These are phyloP conservation scores for Euzophera pinguis DNA, from an alignment of 2,888 invertebrate species.

Conservation along the genomic window DNA sequence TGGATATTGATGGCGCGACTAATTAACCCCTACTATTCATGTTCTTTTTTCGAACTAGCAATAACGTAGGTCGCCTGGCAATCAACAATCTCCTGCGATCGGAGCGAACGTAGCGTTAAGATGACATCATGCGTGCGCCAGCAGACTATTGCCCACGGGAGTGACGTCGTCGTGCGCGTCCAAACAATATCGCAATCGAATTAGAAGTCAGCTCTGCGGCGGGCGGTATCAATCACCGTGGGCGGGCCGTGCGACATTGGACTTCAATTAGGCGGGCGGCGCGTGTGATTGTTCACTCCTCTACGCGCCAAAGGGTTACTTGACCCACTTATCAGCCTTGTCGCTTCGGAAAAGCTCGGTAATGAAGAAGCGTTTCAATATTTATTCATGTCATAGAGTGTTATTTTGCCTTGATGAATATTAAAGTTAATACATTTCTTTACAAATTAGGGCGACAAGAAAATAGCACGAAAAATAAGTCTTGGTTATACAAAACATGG, in stretches of 20 bases:
- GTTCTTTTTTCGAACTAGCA: conserved; percentile 43
- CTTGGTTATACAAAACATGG: too few relatives aligned
- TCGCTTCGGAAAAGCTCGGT: conserved; percentile 49
- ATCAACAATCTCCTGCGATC: conserved; percentile 40
- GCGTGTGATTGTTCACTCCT: conserved; percentile 72
- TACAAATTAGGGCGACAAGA: too few relatives aligned
- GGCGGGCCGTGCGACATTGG: conserved; percentile 76
- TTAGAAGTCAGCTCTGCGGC: conserved; percentile 60
- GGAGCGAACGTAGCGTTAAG: conserved; percentile 40
- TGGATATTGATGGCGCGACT: conserved; percentile 76
- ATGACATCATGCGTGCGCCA: conserved; percentile 53
- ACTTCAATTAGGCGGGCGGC: conserved; percentile 78
- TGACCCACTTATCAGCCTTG: conserved; percentile 71
- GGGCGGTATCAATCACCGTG: conserved; percentile 76
- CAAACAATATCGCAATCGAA: conserved; percentile 73
- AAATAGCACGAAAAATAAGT: too few relatives aligned
- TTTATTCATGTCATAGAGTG: conserved; percentile 28
- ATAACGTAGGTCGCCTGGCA: conserved; percentile 39
- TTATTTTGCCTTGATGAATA: conserved; percentile 17
- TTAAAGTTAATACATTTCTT: too few relatives aligned
- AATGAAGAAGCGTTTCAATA: conserved; percentile 56
- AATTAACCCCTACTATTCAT: conserved; percentile 61
- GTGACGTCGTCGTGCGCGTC: conserved; percentile 55
- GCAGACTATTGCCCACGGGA: conserved; percentile 43
- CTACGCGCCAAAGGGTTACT: conserved; percentile 71